Base-by-base conservation (phyloP, 1,140 invertebrate genomes). In the Nixonia krombeini region DNA sequence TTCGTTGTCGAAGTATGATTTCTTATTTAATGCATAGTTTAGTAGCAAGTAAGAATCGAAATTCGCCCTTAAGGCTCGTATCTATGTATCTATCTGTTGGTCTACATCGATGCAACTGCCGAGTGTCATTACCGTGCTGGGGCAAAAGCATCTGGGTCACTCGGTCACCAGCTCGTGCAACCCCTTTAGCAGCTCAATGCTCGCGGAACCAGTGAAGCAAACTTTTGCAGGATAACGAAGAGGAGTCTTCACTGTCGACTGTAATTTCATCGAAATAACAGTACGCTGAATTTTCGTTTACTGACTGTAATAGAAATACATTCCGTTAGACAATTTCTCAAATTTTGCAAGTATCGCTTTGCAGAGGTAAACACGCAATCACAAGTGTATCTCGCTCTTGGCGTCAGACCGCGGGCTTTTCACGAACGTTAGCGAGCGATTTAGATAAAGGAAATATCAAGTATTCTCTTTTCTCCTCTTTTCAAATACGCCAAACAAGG, bases 231-330 rank as follows among this genome's bases (percentile, higher is more conserved):
- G 29, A 62, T 62, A 53, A 49, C 57, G 50, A 51, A 28, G 57
- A 68, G 57, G 18, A 62, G 57, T 61, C 52, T 51, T 26, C 37
- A 15, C 12, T 28, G 46, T 28, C 47, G 45, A 68, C 53, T 44
- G 51, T 61, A 61, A 68, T 68, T 68, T 68, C 56, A 53, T 57
- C 52, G 26, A 57, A 62, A 68, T 68, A 68, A 68, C 53, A 67
- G 57, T 26, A 29, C 7, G 31, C 37, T 44, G 42, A 13, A 55
- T 50, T 57, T 64, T 57, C 25, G 49, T 42, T 47, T 47, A 38
- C 45, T 45, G 18, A 55, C 38, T 65, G 21, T 15, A 51, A 13
- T 40, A 33, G 26, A 26, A 42, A 44, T n/a, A n/a, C n/a, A 25
- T 26, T 44, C 40, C 13, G 4, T 10, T 1, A 51, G 46, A 29